Percentiles rank a stretch among this genome's conserved stretches.
Evolutionary conservation across 2,797 vertebrate genomes (phyloP).

Genomic region (Aplochiton taeniatus): DNA sequence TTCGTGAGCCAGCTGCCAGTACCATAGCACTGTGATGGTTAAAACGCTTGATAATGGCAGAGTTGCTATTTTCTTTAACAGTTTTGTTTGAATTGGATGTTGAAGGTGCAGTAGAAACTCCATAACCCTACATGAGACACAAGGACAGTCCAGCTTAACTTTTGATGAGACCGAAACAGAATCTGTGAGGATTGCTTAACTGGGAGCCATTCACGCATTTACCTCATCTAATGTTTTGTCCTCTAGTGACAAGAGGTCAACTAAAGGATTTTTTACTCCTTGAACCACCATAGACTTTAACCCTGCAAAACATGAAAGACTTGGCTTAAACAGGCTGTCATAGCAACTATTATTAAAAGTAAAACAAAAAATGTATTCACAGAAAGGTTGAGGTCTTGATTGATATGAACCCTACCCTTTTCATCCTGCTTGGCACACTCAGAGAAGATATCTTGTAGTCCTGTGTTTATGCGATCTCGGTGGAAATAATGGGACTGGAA

Average conservation of each 20-base stretch:
- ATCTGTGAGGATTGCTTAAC: background rate
- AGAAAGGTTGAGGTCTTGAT: background rate
- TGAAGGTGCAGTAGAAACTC: conserved; percentile 78
- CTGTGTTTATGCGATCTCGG: conserved; percentile 93
- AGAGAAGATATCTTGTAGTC: conserved; percentile 95
- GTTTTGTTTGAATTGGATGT: conserved; percentile 84
- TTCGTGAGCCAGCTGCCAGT: conserved; percentile 92
- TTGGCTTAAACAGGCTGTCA: background rate
- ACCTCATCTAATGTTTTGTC: conserved; percentile 97
- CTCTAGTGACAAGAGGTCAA: conserved; percentile 91
- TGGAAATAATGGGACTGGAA: conserved; percentile 99
- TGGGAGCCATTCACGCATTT: conserved; percentile 18
- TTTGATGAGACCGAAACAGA: background rate
- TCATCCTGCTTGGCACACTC: conserved; percentile 99
- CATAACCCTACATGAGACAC: conserved; percentile 84
- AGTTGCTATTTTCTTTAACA: conserved; percentile 92
- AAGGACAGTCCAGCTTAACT: background rate
- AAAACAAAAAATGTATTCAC: no score
- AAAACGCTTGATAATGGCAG: conserved; percentile 97
- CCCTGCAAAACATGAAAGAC: conserved; percentile 69
- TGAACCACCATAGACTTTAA: conserved; percentile 93
- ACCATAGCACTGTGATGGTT: conserved; percentile 99
- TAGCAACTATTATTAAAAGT: no score
- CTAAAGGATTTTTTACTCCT: conserved; percentile 95
- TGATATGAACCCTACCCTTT: conserved; percentile 77